Evolutionary conservation across 2,113 vertebrate genomes (phyloP), one percentile per base, ranked within the genome.

Genomic region (Corvus cornix): DNA sequence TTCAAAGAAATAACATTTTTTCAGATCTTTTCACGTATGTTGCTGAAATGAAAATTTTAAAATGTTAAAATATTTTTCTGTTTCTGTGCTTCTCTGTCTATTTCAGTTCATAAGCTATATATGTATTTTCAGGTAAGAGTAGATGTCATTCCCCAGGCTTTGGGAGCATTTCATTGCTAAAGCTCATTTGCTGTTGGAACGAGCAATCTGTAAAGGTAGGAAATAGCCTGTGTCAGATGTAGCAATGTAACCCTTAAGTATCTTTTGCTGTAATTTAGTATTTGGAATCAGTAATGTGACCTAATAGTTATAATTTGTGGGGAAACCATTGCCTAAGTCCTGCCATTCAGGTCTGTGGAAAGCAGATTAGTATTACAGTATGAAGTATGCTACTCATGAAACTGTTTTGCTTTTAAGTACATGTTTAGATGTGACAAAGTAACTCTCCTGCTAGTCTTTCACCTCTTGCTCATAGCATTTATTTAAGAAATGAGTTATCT

Each of bases 121-220:
- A 0, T 73, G 10, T 94, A 8, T 83, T 66, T 97, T 63, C 91
- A 98, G 98, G 89, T 76, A 96, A 92, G 84, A 91, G 62, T 33
- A 85, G 84, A 22, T 67, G 48, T 10, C 69, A 53, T 83, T 41
- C 81, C 24, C 24, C 48, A 5, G 97, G 96, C 48, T 44, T 44
- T 13, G 97, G 95, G 46, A 95, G 31, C 15, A 10, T 78, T 91
- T 96, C 97, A 0, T 76, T 98, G 70, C 62, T 97, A 89, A 98
- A 97, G 89, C 95, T 98, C 24, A 23, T 98, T 94, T 90, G 95
- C 35, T 96, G 94, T 53, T 98, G 98, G 98, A 96, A 92, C 6
- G 96, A 98, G 41, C 98, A 98, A 17, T 98, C 98, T 55, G 81
- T 98, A 63, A 98, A 98, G 98, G 98, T 98, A 98, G 58, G 93